Evolutionary conservation across 2,797 vertebrate genomes (phyloP).

Genomic region (Danio choprae): DNA sequence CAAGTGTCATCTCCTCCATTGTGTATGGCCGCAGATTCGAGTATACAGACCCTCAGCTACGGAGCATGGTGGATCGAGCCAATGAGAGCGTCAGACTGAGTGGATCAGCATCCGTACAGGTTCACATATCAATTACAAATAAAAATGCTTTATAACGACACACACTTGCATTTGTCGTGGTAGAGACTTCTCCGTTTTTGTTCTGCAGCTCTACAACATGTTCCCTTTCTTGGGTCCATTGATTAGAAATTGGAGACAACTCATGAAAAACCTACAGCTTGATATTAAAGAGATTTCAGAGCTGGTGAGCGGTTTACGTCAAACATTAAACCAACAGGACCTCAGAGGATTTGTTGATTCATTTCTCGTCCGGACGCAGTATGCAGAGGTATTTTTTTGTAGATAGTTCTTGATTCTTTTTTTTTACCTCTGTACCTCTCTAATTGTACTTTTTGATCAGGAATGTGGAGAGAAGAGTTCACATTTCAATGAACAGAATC

Average conservation of each 20-base stretch:
- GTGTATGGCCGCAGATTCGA: conserved; percentile 63
- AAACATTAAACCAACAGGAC: conserved; percentile 51
- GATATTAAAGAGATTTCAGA: conserved; percentile 34
- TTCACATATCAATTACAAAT: conserved; percentile 34
- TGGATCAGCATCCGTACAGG: conserved; percentile 65
- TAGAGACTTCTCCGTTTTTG: neutral
- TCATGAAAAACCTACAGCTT: conserved; percentile 36
- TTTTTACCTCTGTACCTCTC: neutral
- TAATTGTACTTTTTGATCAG: neutral
- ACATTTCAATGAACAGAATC: conserved; percentile 22
- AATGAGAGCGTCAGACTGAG: conserved; percentile 57
- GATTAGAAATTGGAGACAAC: conserved; percentile 19
- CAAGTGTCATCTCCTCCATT: conserved; percentile 61
- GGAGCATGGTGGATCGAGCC: conserved; percentile 58
- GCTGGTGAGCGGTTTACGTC: conserved; percentile 28
- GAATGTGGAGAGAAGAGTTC: neutral
- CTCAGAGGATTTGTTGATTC: conserved; percentile 59
- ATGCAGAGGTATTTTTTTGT: conserved; percentile 42
- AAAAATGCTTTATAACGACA: neutral
- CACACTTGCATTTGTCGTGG: neutral
- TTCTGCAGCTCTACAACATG: conserved; percentile 60
- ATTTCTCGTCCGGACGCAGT: conserved; percentile 52
- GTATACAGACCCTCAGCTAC: conserved; percentile 57
- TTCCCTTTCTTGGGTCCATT: conserved; percentile 55
- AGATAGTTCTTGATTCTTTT: rapidly evolving